A percentile compares a stretch with the other conserved stretches of the same genome.
phyloP scores from a whole-genome alignment of 2,888 invertebrate genomes.

The Branchinecta sandiegonensis region DNA sequence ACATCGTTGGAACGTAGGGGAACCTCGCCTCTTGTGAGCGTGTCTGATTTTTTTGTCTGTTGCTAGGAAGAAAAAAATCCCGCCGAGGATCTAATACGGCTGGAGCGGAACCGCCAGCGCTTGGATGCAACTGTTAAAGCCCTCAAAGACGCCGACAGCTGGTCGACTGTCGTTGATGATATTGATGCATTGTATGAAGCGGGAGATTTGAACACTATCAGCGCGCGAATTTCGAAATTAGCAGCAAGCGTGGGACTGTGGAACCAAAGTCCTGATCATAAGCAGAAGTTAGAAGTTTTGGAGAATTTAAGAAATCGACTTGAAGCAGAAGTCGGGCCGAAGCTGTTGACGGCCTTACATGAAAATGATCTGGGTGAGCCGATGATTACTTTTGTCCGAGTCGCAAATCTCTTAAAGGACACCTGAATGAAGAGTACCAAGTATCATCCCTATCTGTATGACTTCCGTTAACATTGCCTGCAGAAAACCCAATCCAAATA shows the following conservation, averaged over 20 bases:
- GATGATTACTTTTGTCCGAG: not conserved
- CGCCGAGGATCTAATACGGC: not conserved
- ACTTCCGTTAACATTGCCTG: no score
- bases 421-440: no score
- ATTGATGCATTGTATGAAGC: not conserved
- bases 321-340: slow-evolving; percentile 5
- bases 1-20: no score
- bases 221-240: not conserved
- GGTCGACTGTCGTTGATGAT: not conserved
- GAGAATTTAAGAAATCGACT: not conserved
- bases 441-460: no score
- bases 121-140: slow-evolving; percentile 12
- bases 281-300: not conserved
- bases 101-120: not conserved
- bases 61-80: not conserved
- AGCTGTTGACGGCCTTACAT: not conserved
- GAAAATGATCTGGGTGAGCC: slow-evolving; percentile 1
- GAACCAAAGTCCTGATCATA: not conserved
- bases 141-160: slow-evolving; percentile 6
- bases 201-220: not conserved
- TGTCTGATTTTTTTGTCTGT: not conserved
- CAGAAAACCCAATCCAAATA: no score
- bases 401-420: no score
- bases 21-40: not conserved
- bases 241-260: not conserved